phyloP scores from a whole-genome alignment of 2,113 vertebrate genomes.

The Probosciger aterrimus region DNA sequence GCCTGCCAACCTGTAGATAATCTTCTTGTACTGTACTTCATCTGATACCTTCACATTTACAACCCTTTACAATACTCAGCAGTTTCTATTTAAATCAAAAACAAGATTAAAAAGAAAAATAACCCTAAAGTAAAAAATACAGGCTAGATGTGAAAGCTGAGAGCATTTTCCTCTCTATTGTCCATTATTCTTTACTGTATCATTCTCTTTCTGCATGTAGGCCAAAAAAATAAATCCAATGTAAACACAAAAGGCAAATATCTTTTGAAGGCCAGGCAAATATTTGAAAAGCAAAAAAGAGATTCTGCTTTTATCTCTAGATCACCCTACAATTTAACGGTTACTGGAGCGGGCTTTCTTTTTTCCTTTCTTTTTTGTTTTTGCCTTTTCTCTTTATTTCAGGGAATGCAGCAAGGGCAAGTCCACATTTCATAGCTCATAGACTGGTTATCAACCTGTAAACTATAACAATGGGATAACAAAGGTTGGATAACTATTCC shows the following conservation, averaged over 20 bases:
- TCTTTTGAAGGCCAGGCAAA: slow-evolving; percentile 85
- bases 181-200: slow-evolving; percentile 70
- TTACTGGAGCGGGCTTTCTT: slow-evolving; percentile 4
- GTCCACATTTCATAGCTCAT: slow-evolving; percentile 80
- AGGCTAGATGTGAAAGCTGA: slow-evolving; percentile 39
- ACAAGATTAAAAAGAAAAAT: slow-evolving; percentile 13
- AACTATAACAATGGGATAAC: slow-evolving; percentile 78
- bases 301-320: slow-evolving; percentile 66
- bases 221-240: slow-evolving; percentile 76
- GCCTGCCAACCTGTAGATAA: slow-evolving; percentile 39
- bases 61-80: slow-evolving; percentile 11
- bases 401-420: slow-evolving; percentile 66
- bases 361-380: slow-evolving; percentile 3
- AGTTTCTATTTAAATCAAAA: slow-evolving; percentile 52
- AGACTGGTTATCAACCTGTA: slow-evolving; percentile 73
- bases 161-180: slow-evolving; percentile 46
- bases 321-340: slow-evolving; percentile 53
- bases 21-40: slow-evolving; percentile 24
- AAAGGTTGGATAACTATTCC: slow-evolving; percentile 69
- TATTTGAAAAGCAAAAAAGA: slow-evolving; percentile 83
- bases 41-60: slow-evolving; percentile 46
- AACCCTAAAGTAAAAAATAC: slow-evolving; percentile 17
- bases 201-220: slow-evolving; percentile 59
- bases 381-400: slow-evolving; percentile 36
- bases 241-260: slow-evolving; percentile 86